Percentiles rank a stretch among this genome's conserved stretches.
Conservation (phyloP, 2,113 vertebrate species). For the Dromaius novaehollandiae region DNA sequence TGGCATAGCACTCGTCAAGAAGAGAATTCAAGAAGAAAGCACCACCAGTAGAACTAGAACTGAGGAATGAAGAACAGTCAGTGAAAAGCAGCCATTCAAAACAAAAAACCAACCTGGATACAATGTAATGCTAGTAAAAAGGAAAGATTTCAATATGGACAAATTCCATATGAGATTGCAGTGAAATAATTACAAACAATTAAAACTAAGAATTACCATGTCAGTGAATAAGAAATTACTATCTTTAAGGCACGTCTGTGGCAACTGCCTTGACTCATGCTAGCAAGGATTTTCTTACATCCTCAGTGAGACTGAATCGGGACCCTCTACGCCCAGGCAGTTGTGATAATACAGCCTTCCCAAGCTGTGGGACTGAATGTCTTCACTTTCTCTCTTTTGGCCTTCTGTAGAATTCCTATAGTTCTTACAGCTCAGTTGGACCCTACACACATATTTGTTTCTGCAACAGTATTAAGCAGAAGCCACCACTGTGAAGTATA, state of each 20-base stretch:
- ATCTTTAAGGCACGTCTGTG: neutral
- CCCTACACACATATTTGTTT: neutral
- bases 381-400: neutral
- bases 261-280: neutral
- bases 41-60: neutral
- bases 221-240: neutral
- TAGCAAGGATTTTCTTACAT: neutral
- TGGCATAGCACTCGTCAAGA: neutral
- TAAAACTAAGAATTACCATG: neutral
- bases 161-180: neutral
- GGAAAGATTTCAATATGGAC: neutral
- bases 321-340: fast-evolving
- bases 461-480: neutral
- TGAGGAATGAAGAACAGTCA: neutral
- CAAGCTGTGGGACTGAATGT: neutral
- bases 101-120: neutral
- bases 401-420: neutral
- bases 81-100: neutral
- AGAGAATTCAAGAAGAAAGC: neutral
- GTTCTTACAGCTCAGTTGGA: neutral
- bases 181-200: neutral
- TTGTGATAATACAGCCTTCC: neutral
- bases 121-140: neutral
- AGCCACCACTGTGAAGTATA: neutral
- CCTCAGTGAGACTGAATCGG: neutral